Evolutionary conservation across 2,888 invertebrate genomes (phyloP).

Genomic region (Stegana nigrithorax): DNA sequence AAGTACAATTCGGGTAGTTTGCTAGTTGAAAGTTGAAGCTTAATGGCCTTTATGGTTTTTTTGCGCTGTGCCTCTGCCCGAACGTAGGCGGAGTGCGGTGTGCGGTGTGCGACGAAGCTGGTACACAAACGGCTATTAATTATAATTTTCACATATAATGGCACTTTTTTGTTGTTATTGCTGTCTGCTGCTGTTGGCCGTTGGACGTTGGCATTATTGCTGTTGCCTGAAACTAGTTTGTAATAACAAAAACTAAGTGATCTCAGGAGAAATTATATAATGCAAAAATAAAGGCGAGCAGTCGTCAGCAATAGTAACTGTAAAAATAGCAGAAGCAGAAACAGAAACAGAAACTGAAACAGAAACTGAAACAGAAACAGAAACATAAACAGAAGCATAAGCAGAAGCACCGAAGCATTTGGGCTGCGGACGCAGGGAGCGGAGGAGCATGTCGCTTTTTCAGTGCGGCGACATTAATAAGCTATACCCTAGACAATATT

Average conservation of each 20-base stretch:
- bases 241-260: slow-evolving; percentile 7
- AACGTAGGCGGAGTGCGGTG: too few relatives aligned
- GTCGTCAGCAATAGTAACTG: neutral
- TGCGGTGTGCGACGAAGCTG: too few relatives aligned
- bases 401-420: too few relatives aligned
- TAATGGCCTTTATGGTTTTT: slow-evolving; percentile 7
- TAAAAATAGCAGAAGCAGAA: neutral
- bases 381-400: too few relatives aligned
- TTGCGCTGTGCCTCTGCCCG: too few relatives aligned
- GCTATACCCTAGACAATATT: slow-evolving; percentile 7
- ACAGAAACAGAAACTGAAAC: neutral
- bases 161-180: slow-evolving; percentile 1
- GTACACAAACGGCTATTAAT: slow-evolving; percentile 11
- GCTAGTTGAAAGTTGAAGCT: slow-evolving; percentile 9
- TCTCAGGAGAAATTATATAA: slow-evolving; percentile 17
- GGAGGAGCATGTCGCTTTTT: too few relatives aligned
- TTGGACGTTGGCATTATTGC: neutral
- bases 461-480: slow-evolving; percentile 12
- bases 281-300: slow-evolving; percentile 16
- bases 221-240: slow-evolving; percentile 6
- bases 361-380: too few relatives aligned
- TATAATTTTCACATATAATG: slow-evolving; percentile 17
- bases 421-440: too few relatives aligned
- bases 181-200: neutral
- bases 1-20: neutral